phyloP scores from a whole-genome alignment of 1,140 invertebrate species.

The Conus betulinus region DNA sequence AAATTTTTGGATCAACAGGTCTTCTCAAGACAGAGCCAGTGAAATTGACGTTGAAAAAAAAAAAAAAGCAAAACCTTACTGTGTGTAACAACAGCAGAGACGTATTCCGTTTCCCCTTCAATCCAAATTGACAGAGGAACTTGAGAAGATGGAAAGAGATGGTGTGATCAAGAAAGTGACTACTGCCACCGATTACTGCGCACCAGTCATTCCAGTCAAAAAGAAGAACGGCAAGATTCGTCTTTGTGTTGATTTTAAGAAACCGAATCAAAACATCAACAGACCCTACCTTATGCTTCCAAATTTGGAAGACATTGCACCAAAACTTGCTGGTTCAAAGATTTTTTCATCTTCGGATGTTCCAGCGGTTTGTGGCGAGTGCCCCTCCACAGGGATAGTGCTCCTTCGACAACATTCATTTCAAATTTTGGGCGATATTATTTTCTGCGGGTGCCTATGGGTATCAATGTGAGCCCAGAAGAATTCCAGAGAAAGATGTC shows the following conservation, averaged over 20 bases:
- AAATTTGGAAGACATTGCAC: too few species aligned
- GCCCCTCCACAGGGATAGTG: constrained; percentile 27
- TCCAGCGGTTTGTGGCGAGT: constrained; percentile 44
- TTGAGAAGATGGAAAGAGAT: constrained; percentile 62
- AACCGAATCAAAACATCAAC: constrained; percentile 32
- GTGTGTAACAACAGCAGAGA: constrained; percentile 54
- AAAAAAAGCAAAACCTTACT: constrained; percentile 35
- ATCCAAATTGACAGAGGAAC: constrained; percentile 55
- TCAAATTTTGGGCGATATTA: constrained; percentile 71
- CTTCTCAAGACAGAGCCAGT: constrained; percentile 22
- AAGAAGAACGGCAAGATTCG: constrained; percentile 56
- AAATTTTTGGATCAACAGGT: not conserved
- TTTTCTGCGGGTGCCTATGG: constrained; percentile 73
- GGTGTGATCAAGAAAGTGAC: constrained; percentile 53
- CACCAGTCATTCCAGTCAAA: constrained; percentile 53
- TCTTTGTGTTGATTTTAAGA: constrained; percentile 57
- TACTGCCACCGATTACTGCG: constrained; percentile 54
- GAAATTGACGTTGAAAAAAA: constrained; percentile 55
- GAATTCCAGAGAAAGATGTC: constrained; percentile 45
- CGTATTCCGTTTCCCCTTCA: constrained; percentile 61
- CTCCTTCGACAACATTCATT: constrained; percentile 50
- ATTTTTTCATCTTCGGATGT: constrained; percentile 43
- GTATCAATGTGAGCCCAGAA: constrained; percentile 59
- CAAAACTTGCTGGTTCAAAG: constrained; percentile 71
- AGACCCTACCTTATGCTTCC: not conserved